phyloP scores from a whole-genome alignment of 2,113 vertebrate genomes.

The Vicugna pacos region DNA sequence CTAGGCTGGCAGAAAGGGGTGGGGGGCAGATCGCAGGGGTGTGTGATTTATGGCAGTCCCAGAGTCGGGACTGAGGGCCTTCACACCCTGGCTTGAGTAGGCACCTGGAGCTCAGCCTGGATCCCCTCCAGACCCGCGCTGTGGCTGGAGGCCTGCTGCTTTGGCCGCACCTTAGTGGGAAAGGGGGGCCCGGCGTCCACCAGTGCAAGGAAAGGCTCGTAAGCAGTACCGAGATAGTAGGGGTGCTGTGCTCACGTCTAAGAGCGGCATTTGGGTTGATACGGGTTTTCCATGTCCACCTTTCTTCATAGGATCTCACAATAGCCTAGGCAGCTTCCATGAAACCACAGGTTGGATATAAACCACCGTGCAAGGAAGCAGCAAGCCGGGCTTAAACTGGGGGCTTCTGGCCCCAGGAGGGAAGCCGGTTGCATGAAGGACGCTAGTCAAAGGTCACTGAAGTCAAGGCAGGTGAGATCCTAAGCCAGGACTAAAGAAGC shows the following conservation, averaged over 20 bases:
- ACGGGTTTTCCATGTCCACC: neutral
- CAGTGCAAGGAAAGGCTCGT: neutral
- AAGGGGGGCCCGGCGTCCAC: neutral
- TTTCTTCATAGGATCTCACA: neutral
- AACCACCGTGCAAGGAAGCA: neutral
- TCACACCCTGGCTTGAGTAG: neutral
- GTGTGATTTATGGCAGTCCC: neutral
- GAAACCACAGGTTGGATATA: neutral
- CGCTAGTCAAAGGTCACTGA: neutral
- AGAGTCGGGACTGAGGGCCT: neutral
- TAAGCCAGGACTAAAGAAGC: neutral
- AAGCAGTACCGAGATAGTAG: neutral
- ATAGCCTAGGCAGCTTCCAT: no score
- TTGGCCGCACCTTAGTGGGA: fast-evolving
- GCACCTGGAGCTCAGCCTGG: neutral
- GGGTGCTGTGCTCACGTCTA: neutral
- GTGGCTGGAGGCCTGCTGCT: neutral
- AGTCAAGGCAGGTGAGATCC: neutral
- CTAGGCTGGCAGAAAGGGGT: neutral
- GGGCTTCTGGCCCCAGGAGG: neutral
- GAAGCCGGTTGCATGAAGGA: neutral
- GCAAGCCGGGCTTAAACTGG: neutral
- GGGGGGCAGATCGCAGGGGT: fast-evolving
- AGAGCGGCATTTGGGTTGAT: neutral
- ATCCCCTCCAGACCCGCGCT: neutral